Base-by-base conservation (phyloP, 2,797 vertebrate species). In the Rhodeus uyekii region DNA sequence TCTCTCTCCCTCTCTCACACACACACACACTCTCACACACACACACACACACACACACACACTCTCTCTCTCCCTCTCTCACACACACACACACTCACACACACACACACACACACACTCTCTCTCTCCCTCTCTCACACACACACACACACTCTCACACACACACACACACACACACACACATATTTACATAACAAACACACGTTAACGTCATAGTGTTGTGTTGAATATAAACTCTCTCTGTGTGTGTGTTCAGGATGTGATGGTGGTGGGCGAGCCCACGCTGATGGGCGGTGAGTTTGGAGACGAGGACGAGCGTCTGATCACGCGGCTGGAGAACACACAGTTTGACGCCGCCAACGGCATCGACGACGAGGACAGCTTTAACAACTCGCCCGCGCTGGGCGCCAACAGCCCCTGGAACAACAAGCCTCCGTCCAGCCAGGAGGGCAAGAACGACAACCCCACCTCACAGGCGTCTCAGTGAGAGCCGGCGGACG, bases 241-340 rank as follows among this genome's bases (percentile, higher is more conserved):
- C 50, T 55, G 22, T 12, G 5, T 2, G n/a, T 27, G n/a, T 6
- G 95, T 95, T 95, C 97, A 98, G 97, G 97, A 99, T 94, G 98
- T 99, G 96, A 98, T 99, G 97, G 97, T 99, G 95, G 98, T 99
- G 95, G 98, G 98, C 86, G 97, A 99, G 94, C 98, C 98, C 93
- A 99, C 98, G 88, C 78, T 87, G 36, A 87, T 87, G 86, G 86
- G 86, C 34, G 86, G 86, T 6, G 86, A 87, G 83, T 87, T 99
- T 93, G 97, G 98, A 91, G 98, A 98, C 90, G 97, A 99, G 94
- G 98, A 99, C 63, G 97, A 98, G 94, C 96, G 98, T 92, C 96
- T 99, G 93, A 99, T 99, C 95, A 98, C 97, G 9, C 96, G 98
- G 85, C 96, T 99, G 96, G 98, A 99, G 96, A 99, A 99, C 96